Base-by-base conservation (phyloP, 2,113 vertebrate species). In the Ailuropoda melanoleuca region DNA sequence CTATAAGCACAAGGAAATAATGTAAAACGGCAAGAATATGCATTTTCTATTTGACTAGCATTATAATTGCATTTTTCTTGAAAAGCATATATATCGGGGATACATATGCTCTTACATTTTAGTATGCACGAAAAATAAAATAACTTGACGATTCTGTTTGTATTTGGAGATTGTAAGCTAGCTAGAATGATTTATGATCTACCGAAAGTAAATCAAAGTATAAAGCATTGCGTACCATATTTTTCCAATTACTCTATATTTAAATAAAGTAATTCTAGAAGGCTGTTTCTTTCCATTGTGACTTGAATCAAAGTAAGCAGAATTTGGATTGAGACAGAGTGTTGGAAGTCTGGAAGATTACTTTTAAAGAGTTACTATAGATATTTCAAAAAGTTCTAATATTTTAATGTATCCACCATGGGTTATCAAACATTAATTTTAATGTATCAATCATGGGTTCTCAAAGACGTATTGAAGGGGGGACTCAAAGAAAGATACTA, bases 391-490 rank as follows among this genome's bases (percentile, higher is more conserved):
- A 81, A 88, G 82, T 88, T 85, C 74, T 90, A 85, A 64, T 90
- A 85, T 90, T 93, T 92, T 56, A 75, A 84, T 70, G 1, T 58
- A 89, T 56, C 83, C 77, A 62, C 55, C 13, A 50, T 14, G 15
- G n/a, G 66, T 53, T 93, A 74, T 90, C 50, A 96, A 96, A 97
- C 46, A 90, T 74, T 94, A 92, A 95, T 87, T 95, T 77, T 88
- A 93, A 90, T 72, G 19, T 88, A 88, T 80, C 75, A 85, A 55
- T 88, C 78, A 75, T 50, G 55, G 18, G 24, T 50, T 93, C 58
- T 75, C 37, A 92, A 96, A 87, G 37, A 96, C 90, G 96, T 94
- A 95, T 86, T 34, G 23, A 94, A 87, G 39, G 8, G 39, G 82
- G 83, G 21, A 94, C 58, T 89, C 8, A 82, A 88, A 89, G 83